phyloP scores from a whole-genome alignment of 1,140 invertebrate genomes.

The Leguminivora glycinivorella region DNA sequence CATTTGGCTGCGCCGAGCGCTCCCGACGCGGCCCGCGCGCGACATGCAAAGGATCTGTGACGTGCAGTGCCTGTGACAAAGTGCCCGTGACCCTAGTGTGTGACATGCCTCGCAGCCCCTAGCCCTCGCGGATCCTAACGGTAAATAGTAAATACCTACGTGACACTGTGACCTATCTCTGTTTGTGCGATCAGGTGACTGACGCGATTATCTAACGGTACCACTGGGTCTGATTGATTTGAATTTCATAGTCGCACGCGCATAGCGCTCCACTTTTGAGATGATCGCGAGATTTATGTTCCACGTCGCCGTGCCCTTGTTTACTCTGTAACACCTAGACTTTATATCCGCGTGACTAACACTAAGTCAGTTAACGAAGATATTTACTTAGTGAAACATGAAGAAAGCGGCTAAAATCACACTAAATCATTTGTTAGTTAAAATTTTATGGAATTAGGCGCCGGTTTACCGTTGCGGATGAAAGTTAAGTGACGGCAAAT shows the following conservation, averaged over 20 bases:
- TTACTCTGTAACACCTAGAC: slow-evolving; percentile 41
- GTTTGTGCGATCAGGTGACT: slow-evolving; percentile 69
- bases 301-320: slow-evolving; percentile 65
- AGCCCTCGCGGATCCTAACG: slow-evolving; percentile 68
- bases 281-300: slow-evolving; percentile 36
- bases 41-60: slow-evolving; percentile 66
- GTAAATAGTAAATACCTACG: slow-evolving; percentile 72
- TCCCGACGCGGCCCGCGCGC: slow-evolving; percentile 61
- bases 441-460: slow-evolving; percentile 45
- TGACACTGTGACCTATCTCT: slow-evolving; percentile 59
- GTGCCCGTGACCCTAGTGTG: slow-evolving; percentile 62
- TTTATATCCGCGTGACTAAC: slow-evolving; percentile 1
- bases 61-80: slow-evolving; percentile 65
- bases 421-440: slow-evolving; percentile 36
- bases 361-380: not conserved
- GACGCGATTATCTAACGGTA: slow-evolving; percentile 39
- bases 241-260: slow-evolving; percentile 2
- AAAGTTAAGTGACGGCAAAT: slow-evolving; percentile 60
- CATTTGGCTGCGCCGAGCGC: slow-evolving; percentile 69
- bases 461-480: slow-evolving; percentile 65
- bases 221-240: slow-evolving; percentile 29
- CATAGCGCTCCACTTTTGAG: slow-evolving; percentile 19
- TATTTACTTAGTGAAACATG: slow-evolving; percentile 15
- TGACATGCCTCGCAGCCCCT: slow-evolving; percentile 56
- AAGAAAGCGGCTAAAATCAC: slow-evolving; percentile 14